Conservation (phyloP, 2,113 vertebrate species). For the Saimiri boliviensis region DNA sequence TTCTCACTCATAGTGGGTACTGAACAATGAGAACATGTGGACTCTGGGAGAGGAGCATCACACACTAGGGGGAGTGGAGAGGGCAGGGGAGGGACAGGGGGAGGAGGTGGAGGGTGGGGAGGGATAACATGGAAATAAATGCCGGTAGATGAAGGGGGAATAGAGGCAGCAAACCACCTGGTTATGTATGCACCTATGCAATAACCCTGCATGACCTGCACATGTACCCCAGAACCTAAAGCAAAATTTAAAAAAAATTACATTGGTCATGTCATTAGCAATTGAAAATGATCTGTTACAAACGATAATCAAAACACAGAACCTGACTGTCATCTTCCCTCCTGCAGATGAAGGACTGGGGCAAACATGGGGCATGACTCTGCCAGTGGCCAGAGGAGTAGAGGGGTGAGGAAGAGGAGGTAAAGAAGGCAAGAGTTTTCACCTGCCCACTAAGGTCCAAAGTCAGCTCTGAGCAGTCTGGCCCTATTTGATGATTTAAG, state of each 20-base stretch:
- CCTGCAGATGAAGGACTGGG: neutral
- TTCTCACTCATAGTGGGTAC: too few species aligned
- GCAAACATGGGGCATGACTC: neutral
- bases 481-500: rapidly evolving
- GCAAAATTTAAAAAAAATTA: neutral
- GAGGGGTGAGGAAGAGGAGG: neutral
- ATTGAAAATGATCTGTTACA: neutral
- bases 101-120: too few species aligned
- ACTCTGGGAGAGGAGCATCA: too few species aligned
- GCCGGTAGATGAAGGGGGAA: too few species aligned
- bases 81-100: too few species aligned
- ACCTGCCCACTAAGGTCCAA: neutral
- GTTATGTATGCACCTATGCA: too few species aligned
- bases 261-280: neutral
- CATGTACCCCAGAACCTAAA: too few species aligned
- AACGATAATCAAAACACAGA: neutral
- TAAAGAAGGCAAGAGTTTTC: neutral
- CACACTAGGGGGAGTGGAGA: too few species aligned
- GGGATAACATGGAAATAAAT: too few species aligned
- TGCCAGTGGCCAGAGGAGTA: neutral
- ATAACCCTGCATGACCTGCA: too few species aligned
- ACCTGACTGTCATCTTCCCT: neutral
- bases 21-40: too few species aligned
- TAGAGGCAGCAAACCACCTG: too few species aligned
- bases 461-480: neutral